Evolutionary conservation across 2,797 vertebrate species (phyloP), one percentile per base, ranked within the genome.

Genomic region (Florisuga fusca): DNA sequence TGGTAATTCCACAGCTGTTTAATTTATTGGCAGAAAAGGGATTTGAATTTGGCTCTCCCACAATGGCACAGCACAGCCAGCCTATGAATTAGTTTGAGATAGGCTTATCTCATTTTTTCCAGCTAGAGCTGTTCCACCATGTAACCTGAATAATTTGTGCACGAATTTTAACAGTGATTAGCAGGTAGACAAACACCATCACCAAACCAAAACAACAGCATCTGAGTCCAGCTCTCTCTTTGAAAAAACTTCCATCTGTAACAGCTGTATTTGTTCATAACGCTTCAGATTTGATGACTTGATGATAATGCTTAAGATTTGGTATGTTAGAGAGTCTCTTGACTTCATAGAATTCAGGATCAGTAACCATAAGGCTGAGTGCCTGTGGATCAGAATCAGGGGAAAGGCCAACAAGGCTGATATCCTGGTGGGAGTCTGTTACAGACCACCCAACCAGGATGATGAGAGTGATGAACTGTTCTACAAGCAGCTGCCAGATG

Each of bases 11-110:
- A 75, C 1, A 68, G 57, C 34, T 7, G 5, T 15, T 22, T 46
- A 53, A 66, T 57, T 68, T 84, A 48, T 31, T 71, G 75, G 34
- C 75, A 90, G 55, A 94, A 73, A 2, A 38, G 54, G 6, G 21
- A 67, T 69, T n/a, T 66, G 33, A 83, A 74, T 83, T 82, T 83
- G 50, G 81, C 67, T 68, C 45, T 87, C 34, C 27, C 31, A 57
- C 41, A 57, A 46, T 19, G 31, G 38, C 59, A 86, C 54, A 15
- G 58, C 15, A 77, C 31, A 69, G 68, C 2, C 18, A 88, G 55
- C 33, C 53, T 82, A 36, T 67, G 59, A 91, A 88, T 80, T 77
- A 95, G n/a, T 79, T 26, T 83, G 45, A 92, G 63, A 80, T 14
- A 83, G 41, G 29, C 36, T 93, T 85, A 82, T 74, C 41, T 53